Base-by-base conservation (phyloP, 2,113 vertebrate species). In the Pipa parva region DNA sequence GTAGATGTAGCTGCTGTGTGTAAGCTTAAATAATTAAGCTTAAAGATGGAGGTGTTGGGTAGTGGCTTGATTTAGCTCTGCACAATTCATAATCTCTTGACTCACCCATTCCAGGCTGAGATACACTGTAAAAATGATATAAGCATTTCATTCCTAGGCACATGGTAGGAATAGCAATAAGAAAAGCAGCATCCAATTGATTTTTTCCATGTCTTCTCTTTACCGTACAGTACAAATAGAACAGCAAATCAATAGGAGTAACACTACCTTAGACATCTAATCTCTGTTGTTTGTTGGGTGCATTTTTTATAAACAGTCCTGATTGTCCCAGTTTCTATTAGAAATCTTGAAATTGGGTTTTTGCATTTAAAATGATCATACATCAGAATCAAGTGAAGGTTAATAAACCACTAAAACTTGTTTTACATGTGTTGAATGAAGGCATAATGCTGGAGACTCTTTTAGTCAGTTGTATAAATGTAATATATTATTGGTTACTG, bases 211-310 rank as follows among this genome's bases (percentile, higher is more conserved):
- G 76, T 63, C 78, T 79, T 74, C 73, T 83, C 72, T 82, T 83
- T 83, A 82, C 81, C 77, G 80, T 73, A 73, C 78, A 79, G 78
- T 80, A 79, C 75, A 84, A 86, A 83, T 72, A 81, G 78, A 83
- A 84, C 74, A 81, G 72, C 68, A 80, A 84, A 88, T 85, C 87
- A 79, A 87, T 87, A 26, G 51, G 74, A 85, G 81, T 77, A 84
- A 80, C 79, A 84, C 64, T 28, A 36, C 72, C 79, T 77, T 83
- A 71, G 78, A 73, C 73, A 75, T 77, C 78, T 75, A 78, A 81
- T 82, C 80, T 75, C 81, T 70, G 76, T 77, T 76, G 75, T 74
- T 82, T 2, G 0, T 10, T 15, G 22, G 68, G 61, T 15, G 25
- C 1, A 0, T 75, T 82, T n/a, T 82, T 75, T 77, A 77, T 76